Conservation (phyloP, 2,888 invertebrate genomes). For the Venusia cambrica region DNA sequence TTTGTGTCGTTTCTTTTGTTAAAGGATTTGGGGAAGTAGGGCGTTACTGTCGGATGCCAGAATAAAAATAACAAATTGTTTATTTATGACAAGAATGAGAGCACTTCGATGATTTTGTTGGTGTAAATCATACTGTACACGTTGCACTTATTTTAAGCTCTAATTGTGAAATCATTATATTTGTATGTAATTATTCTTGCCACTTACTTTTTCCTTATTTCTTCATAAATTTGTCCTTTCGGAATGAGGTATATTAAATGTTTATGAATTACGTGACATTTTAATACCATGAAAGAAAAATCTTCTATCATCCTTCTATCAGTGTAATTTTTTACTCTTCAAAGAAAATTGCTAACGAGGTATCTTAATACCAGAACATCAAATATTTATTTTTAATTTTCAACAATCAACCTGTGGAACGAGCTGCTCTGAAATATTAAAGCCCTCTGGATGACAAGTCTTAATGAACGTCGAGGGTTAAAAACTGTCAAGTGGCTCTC, state of each 20-base stretch:
- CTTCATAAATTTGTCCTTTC: too few species aligned
- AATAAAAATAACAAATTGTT: constrained; percentile 11
- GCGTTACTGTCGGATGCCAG: constrained; percentile 7
- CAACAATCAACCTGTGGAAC: constrained; percentile 1
- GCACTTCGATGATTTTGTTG: neutral
- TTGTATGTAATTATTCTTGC: too few species aligned
- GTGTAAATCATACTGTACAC: too few species aligned
- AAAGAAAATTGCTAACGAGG: too few species aligned
- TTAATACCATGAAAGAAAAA: too few species aligned
- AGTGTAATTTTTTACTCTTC: too few species aligned
- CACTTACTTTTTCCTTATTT: too few species aligned
- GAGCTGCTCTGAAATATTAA: constrained; percentile 14
- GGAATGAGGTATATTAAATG: too few species aligned
- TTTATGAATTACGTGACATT: too few species aligned
- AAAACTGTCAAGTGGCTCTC: constrained; percentile 18
- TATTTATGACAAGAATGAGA: constrained; percentile 8
- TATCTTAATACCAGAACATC: neutral
- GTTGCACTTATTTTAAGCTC: too few species aligned
- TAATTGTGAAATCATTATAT: too few species aligned
- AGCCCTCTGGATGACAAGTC: constrained; percentile 16
- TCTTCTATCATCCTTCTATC: too few species aligned
- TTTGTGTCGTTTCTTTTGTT: constrained; percentile 22
- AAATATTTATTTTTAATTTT: constrained; percentile 17
- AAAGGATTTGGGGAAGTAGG: constrained; percentile 23
- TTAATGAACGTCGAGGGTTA: constrained; percentile 17